These are phyloP conservation scores for Crocodylus rhombifer DNA, from an alignment of 2,797 vertebrate genomes.

Conservation along the genomic window DNA sequence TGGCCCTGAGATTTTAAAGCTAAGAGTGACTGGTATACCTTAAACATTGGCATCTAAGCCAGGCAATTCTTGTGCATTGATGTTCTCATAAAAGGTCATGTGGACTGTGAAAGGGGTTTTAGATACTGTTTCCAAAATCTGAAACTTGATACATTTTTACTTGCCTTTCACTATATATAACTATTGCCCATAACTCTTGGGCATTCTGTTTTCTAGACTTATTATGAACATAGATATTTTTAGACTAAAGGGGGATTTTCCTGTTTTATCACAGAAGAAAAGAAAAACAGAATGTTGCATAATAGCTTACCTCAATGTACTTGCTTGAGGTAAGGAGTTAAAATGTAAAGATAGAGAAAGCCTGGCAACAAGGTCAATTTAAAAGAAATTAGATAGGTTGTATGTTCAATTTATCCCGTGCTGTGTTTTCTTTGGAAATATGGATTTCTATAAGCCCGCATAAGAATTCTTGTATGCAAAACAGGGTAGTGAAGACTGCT, in stretches of 20 bases:
- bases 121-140: background rate
- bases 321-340: background rate
- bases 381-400: background rate
- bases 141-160: background rate
- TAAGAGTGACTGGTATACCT: background rate
- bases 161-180: background rate
- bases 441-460: too few relatives aligned
- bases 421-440: background rate
- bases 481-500: background rate
- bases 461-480: background rate
- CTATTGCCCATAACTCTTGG: background rate
- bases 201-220: background rate
- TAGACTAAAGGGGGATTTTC: background rate
- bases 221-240: background rate
- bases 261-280: background rate
- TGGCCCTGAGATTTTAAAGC: background rate
- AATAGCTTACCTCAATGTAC: background rate
- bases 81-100: accelerated
- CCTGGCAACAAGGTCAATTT: background rate
- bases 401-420: background rate
- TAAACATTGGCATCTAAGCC: background rate
- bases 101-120: background rate
- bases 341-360: background rate
- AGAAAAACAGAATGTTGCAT: background rate
- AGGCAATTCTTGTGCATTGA: background rate